A percentile compares a stretch with the other conserved stretches of the same genome.
Conservation (phyloP, 1,140 invertebrate genomes). For the Sarcophaga peregrina region DNA sequence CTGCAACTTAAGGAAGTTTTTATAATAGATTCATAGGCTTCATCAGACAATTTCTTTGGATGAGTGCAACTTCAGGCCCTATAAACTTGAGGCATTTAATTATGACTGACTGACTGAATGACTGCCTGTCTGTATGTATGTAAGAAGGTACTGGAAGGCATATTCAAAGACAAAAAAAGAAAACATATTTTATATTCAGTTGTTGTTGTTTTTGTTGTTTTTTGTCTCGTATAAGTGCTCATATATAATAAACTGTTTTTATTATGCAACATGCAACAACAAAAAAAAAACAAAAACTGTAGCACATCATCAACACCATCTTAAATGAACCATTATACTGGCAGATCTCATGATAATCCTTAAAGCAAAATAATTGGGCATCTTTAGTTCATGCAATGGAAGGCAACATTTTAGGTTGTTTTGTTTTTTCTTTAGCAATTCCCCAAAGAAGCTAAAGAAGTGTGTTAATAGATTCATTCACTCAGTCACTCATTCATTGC, state of each 20-base stretch:
- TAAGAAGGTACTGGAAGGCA: too few species aligned
- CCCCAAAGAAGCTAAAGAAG: too few species aligned
- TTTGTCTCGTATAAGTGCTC: not conserved
- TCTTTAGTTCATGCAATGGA: too few species aligned
- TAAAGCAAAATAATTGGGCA: too few species aligned
- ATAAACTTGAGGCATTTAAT: slow-evolving; percentile 11
- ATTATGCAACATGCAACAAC: slow-evolving; percentile 11
- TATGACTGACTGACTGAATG: not conserved
- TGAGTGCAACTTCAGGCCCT: not conserved
- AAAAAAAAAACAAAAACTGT: slow-evolving; percentile 11
- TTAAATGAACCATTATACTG: slow-evolving; percentile 16
- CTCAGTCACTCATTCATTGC: too few species aligned
- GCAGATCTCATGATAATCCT: too few species aligned
- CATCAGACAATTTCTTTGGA: slow-evolving; percentile 9
- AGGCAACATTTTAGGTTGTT: too few species aligned
- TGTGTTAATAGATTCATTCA: too few species aligned
- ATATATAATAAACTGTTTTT: slow-evolving; percentile 28
- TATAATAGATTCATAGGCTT: not conserved
- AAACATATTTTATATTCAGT: too few species aligned
- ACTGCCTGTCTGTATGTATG: too few species aligned
- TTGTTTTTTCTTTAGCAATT: too few species aligned
- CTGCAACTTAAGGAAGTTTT: not conserved
- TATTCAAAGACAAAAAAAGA: too few species aligned
- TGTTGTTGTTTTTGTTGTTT: not conserved
- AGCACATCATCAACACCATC: slow-evolving; percentile 33